Evolutionary conservation across 2,113 vertebrate genomes (phyloP), one percentile per base, ranked within the genome.

Genomic region (Lonchura striata): DNA sequence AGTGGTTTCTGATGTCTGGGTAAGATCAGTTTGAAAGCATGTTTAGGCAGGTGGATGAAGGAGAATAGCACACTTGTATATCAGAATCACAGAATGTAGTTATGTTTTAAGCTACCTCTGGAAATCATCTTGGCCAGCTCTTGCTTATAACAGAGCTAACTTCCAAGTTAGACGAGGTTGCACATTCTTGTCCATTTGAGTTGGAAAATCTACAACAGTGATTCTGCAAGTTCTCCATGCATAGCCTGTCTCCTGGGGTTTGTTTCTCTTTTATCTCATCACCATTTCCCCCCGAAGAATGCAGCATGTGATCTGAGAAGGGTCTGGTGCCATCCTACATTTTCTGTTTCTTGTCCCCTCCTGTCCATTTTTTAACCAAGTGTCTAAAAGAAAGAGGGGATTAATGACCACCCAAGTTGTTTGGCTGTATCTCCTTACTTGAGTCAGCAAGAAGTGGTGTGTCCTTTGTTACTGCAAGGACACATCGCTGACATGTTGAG

Each of bases 191-290:
- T 52, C 42, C 42, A 11, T 69, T 50, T 72, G 63, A 83, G 39
- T 13, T 72, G 25, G 18, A 72, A 81, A 56, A 64, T 31, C 30
- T 86, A 28, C 17, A 50, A 7, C 12, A 53, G 20, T 42, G 64
- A 77, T 50, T 72, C 59, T 30, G 33, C 15, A 28, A 50, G 11
- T 39, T 64, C 59, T 76, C 21, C 11, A 56, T 11, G 39, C 22
- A 54, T 9, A 68, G 31, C 9, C 35, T 25, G 17, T 39, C 18
- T 60, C 39, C 15, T 37, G 20, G 6, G 0, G 0, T 2, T 59
- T 18, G 41, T 15, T 39, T 17, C 7, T 54, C 35, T 50, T 64
- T 27, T 10, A 28, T n/a, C 47, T 77, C 21, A 78, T 14, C 46
- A 53, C 17, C 10, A 30, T 70, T 70, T 60, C 23, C 41, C 41